A percentile compares a stretch with the other conserved stretches of the same genome.
Evolutionary conservation across 2,113 vertebrate genomes (phyloP).

Genomic region (Pluvialis apricaria): DNA sequence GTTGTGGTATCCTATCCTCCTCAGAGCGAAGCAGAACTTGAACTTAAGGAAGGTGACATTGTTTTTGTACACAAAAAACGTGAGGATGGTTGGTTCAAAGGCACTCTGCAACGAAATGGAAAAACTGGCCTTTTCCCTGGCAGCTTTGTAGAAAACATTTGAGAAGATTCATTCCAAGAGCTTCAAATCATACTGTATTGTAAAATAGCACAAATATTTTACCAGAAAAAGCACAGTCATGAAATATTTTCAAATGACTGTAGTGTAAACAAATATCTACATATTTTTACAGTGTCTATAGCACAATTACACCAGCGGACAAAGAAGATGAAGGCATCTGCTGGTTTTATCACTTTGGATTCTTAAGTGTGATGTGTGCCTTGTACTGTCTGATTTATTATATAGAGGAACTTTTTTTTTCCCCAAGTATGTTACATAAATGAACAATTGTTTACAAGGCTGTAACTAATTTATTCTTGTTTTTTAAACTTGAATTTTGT

Average conservation of each 20-base stretch:
- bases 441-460: constrained; percentile 85
- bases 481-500: constrained; percentile 81
- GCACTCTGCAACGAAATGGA: constrained; percentile 95
- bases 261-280: constrained; percentile 36
- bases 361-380: constrained; percentile 82
- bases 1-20: constrained; percentile 97
- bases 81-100: constrained; percentile 99
- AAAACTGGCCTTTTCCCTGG: constrained; percentile 96
- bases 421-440: constrained; percentile 75
- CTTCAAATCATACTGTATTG: constrained; percentile 9
- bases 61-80: constrained; percentile 97
- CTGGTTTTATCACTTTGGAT: constrained; percentile 61
- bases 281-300: constrained; percentile 54
- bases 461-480: constrained; percentile 85
- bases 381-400: constrained; percentile 90
- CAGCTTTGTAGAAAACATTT: constrained; percentile 96
- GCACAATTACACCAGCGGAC: constrained; percentile 48
- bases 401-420: constrained; percentile 70
- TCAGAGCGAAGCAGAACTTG: constrained; percentile 97
- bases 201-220: constrained; percentile 70
- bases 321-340: constrained; percentile 30
- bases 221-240: constrained; percentile 60
- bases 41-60: constrained; percentile 98
- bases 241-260: constrained; percentile 47
- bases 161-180: constrained; percentile 51